phyloP scores from a whole-genome alignment of 1,140 invertebrate genomes.

The Scaptomyza graminum region DNA sequence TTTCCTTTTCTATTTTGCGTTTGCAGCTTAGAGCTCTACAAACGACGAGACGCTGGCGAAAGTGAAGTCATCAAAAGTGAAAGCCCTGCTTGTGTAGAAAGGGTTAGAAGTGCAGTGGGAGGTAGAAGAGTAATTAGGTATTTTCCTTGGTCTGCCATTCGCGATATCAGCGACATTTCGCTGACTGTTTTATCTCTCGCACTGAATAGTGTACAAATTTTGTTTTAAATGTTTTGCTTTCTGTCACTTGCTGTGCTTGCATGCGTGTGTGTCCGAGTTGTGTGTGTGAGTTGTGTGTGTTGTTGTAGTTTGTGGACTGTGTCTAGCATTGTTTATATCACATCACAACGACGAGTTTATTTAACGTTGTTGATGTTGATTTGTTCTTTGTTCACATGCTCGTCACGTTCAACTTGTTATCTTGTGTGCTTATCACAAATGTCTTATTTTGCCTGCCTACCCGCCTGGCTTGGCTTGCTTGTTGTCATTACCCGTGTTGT shows the following conservation, averaged over 20 bases:
- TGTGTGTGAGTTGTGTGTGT: constrained; percentile 5
- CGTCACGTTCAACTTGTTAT: constrained; percentile 67
- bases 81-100: constrained; percentile 33
- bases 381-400: constrained; percentile 46
- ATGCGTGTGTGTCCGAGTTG: constrained; percentile 12
- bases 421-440: constrained; percentile 64
- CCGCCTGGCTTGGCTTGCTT: constrained; percentile 27
- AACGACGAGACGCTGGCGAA: constrained; percentile 42
- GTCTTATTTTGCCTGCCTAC: constrained; percentile 57
- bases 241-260: constrained; percentile 51
- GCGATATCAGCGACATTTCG: constrained; percentile 49
- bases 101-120: constrained; percentile 11
- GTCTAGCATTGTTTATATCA: constrained; percentile 56
- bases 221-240: constrained; percentile 54
- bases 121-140: not conserved
- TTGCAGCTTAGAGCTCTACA: constrained; percentile 33
- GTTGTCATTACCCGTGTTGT: constrained; percentile 56
- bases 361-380: constrained; percentile 26
- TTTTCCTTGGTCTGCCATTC: constrained; percentile 40
- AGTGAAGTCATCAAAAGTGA: constrained; percentile 62
- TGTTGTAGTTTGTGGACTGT: constrained; percentile 38
- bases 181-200: not conserved
- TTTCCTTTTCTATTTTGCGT: constrained; percentile 48
- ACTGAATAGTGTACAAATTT: constrained; percentile 34
- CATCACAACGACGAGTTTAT: constrained; percentile 33